These are phyloP conservation scores for Tyto alba DNA, from an alignment of 2,113 vertebrate species.

Conservation along the genomic window DNA sequence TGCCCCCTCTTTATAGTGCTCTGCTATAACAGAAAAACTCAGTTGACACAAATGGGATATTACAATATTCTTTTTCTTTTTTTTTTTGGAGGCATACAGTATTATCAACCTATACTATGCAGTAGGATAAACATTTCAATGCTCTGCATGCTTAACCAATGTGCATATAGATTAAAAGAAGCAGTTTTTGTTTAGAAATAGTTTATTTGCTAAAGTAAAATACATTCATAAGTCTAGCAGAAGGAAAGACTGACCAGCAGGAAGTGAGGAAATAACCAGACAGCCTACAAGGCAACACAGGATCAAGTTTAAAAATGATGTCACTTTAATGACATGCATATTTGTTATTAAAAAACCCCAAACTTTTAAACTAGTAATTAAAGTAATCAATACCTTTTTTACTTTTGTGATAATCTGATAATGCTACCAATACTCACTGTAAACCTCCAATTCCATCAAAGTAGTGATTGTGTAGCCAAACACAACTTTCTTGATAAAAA, in stretches of 20 bases:
- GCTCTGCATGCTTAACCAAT: neutral
- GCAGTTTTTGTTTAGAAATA: neutral
- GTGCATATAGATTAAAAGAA: neutral
- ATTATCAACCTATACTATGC: neutral
- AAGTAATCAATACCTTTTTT: neutral
- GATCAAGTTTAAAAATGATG: neutral
- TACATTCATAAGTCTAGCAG: neutral
- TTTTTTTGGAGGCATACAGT: neutral
- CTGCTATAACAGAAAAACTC: neutral
- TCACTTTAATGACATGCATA: neutral
- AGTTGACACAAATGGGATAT: neutral
- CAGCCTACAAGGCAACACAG: neutral
- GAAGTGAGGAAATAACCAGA: neutral
- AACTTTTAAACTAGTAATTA: neutral
- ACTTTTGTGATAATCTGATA: neutral
- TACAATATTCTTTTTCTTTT: neutral
- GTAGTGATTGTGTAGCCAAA: rapidly evolving
- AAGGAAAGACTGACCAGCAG: neutral
- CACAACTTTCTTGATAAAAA: neutral
- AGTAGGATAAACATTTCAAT: neutral
- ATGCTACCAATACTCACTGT: neutral
- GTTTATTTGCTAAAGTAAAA: neutral
- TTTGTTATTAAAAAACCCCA: neutral
- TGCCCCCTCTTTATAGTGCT: neutral
- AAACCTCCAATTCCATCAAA: neutral